Percentiles rank a stretch among this genome's conserved stretches.
Conservation (phyloP, 2,797 vertebrate species). For the Tokudaia tokunoshimensis region DNA sequence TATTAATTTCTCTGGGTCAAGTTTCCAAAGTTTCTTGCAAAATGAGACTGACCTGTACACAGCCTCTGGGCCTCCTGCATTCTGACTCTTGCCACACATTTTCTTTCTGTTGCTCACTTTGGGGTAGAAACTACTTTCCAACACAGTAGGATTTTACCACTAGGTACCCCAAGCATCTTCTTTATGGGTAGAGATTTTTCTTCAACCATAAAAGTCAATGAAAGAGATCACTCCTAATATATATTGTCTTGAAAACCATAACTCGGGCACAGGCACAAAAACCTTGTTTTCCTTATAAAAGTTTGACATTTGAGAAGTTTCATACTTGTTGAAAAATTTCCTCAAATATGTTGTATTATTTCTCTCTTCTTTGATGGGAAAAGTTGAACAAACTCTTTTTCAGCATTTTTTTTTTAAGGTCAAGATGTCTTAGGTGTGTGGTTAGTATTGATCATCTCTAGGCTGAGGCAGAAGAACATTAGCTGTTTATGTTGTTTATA, state of each 20-base stretch:
- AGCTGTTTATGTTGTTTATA: constrained; percentile 9
- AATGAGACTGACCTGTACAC: constrained; percentile 6
- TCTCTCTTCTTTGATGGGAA: neutral
- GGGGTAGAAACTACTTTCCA: neutral
- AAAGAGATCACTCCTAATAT: constrained; percentile 25
- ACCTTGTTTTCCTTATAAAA: neutral
- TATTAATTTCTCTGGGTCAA: constrained; percentile 21
- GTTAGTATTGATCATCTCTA: neutral
- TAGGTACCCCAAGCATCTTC: neutral
- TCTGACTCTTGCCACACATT: neutral
- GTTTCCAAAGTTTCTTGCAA: constrained; percentile 51
- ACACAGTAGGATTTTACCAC: neutral
- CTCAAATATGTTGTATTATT: neutral
- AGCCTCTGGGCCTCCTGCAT: neutral
- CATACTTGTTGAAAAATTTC: neutral
- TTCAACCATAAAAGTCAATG: neutral
- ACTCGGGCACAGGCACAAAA: neutral
- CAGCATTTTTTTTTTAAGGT: constrained; percentile 14
- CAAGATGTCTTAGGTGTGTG: neutral
- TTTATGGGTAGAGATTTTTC: neutral
- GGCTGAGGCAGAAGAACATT: constrained; percentile 45
- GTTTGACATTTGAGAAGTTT: constrained; percentile 6
- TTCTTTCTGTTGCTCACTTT: neutral
- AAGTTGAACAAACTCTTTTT: neutral
- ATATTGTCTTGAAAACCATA: constrained; percentile 8